Evolutionary conservation across 2,113 vertebrate genomes (phyloP), one percentile per base, ranked within the genome.

Genomic region (Sapajus apella): DNA sequence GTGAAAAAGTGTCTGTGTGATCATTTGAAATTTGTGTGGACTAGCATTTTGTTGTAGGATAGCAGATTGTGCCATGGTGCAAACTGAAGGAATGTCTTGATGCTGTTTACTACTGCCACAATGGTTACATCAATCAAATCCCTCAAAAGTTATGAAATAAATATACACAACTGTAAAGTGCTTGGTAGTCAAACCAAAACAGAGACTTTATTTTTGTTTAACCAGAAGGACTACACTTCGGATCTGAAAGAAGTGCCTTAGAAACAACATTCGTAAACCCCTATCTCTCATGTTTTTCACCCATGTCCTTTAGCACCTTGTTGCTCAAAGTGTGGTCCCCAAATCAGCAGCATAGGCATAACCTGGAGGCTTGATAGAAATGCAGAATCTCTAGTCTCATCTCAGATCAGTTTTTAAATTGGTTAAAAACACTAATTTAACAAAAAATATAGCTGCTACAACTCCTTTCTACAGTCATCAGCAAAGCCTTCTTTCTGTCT

Each of bases 401-500:
- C 64, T 75, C 43, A 45, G 32, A 47, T 20, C 61, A 64, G 61
- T 30, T 64, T 32, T 14, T 32, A 64, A 64, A 64, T 30, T 64
- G 94, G 18, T 94, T 86, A 77, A 94, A 85, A 91, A 93, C 8
- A 77, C 8, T 1, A 92, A 80, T 85, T 90, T 87, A 95, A 94
- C 35, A 83, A 94, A 43, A 94, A 94, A 45, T 30, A 52, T 11
- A 52, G 30, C 20, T 80, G 37, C 80, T 56, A 32, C 8, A 87
- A 27, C 12, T 86, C 45, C 45, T 35, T 85, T 32, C 11, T 32
- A 79, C 21, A 81, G 66, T 43, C 77, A 81, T 77, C 32, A 23
- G 64, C 5, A 87, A 90, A 79, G 45, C 6, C 35, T 40, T 81
- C 80, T 70, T 75, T 88, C 76, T 47, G 6, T 75, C 14, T 84